phyloP scores from a whole-genome alignment of 2,888 invertebrate genomes.

The Lamellibrachia satsuma region DNA sequence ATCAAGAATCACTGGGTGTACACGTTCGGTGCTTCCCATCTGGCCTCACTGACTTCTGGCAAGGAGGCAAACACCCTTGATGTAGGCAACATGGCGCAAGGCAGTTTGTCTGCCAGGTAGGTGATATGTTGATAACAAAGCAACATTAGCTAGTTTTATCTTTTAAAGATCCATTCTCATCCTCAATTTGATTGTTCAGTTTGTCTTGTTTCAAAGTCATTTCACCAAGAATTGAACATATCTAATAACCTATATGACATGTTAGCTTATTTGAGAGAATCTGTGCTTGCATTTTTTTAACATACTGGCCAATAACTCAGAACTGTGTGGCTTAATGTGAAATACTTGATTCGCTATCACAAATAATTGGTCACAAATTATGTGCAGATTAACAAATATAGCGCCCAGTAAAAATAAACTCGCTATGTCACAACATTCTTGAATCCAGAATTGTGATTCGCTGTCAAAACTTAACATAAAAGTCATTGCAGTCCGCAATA shows the following conservation, averaged over 20 bases:
- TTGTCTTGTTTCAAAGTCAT: neutral
- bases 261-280: too few relatives aligned
- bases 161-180: neutral
- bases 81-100: neutral
- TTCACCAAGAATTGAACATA: too few relatives aligned
- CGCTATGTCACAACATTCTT: neutral
- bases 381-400: neutral
- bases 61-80: neutral
- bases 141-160: neutral
- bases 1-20: slow-evolving; percentile 61
- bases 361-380: neutral
- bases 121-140: neutral
- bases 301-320: neutral
- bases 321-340: too few relatives aligned
- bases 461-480: too few relatives aligned
- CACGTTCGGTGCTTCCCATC: slow-evolving; percentile 51
- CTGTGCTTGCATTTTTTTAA: neutral
- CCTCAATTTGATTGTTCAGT: neutral
- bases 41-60: neutral
- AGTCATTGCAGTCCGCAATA: too few relatives aligned
- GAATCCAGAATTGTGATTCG: too few relatives aligned
- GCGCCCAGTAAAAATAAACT: neutral
- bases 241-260: too few relatives aligned
- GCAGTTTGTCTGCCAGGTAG: neutral
- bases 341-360: too few relatives aligned